Base-by-base conservation (phyloP, 1,140 invertebrate genomes). In the Hermatobates lingyangjiaoensis region DNA sequence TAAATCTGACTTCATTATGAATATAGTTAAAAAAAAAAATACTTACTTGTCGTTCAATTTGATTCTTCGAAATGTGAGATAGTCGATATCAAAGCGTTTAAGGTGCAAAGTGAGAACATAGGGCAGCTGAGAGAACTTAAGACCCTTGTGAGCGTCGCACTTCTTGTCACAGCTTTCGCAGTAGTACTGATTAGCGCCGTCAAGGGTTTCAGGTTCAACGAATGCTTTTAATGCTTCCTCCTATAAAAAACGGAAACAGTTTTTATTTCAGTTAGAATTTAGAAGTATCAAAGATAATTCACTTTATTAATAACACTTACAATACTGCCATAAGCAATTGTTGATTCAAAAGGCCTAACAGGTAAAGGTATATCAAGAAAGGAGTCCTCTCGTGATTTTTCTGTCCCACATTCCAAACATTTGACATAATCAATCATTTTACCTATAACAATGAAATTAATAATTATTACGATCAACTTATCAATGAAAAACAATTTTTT, bases 341-440 rank as follows among this genome's bases (percentile, higher is more conserved):
- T 75, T 59, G 80, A 81, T 30, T 83, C 87, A 69, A 88, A 91
- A 20, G 85, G 83, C 58, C 82, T 74, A 24, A 94, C 81, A 20
- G 88, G 87, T 48, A 94, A 68, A 4, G 88, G 85, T 52, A 94
- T 86, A 69, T 93, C 89, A 14, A 90, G 68, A 64, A 89, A 93
- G 7, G 81, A 81, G 64, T 90, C 87, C 63, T 82, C 78, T 46
- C 84, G 71, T 12, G 79, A 79, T 69, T 87, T 91, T 61, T 90
- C 87, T 42, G 77, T 83, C 23, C 75, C 71, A 70, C 90, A 94
- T 66, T 87, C 81, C 28, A 90, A 64, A 68, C 89, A 94, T 65
- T 88, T 87, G 3, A 93, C 87, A 64, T 90, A 93, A 68, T 92
- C 88, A 50, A 85, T 84, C 77, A 91, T 81, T 68, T 86, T 87